Percentiles rank a stretch among this genome's conserved stretches.
Conservation (phyloP, 2,797 vertebrate genomes). For the Sardinella longiceps region DNA sequence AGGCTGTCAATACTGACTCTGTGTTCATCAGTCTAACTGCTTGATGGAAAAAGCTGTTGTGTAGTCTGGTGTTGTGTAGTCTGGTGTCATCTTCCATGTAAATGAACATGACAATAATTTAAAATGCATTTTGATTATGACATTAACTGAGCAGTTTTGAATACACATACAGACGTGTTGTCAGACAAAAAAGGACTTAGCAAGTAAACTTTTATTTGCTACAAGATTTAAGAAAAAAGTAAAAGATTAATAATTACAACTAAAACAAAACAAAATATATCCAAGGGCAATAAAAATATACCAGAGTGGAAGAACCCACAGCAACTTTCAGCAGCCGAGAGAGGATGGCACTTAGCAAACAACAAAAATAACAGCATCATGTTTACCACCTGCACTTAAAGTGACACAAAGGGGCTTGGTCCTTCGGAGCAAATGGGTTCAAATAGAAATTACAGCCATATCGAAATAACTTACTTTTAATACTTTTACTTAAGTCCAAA, state of each 20-base stretch:
- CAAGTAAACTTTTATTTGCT: constrained; percentile 94
- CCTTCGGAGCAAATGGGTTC: constrained; percentile 64
- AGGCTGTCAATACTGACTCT: no score
- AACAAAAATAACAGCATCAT: constrained; percentile 60
- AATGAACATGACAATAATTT: no score
- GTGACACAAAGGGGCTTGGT: constrained; percentile 73
- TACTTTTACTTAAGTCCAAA: constrained; percentile 48
- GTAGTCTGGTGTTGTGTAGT: no score
- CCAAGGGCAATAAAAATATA: constrained; percentile 84
- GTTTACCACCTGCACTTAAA: constrained; percentile 57
- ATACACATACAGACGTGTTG: background rate
- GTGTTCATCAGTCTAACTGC: no score
- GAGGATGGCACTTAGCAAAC: constrained; percentile 65
- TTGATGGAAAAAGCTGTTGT: no score
- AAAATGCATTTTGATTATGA: no score
- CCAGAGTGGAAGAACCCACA: constrained; percentile 69
- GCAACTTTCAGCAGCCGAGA: constrained; percentile 72
- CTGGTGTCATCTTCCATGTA: no score
- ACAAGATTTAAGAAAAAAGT: constrained; percentile 81
- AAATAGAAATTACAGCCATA: constrained; percentile 62
- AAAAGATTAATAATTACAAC: constrained; percentile 81
- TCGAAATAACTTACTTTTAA: constrained; percentile 68
- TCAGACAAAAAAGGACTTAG: constrained; percentile 63
- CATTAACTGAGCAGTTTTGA: background rate
- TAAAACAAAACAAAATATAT: constrained; percentile 78